Percentiles rank a stretch among this genome's conserved stretches.
Evolutionary conservation across 2,888 invertebrate species (phyloP).

Genomic region (Baronia brevicornis): DNA sequence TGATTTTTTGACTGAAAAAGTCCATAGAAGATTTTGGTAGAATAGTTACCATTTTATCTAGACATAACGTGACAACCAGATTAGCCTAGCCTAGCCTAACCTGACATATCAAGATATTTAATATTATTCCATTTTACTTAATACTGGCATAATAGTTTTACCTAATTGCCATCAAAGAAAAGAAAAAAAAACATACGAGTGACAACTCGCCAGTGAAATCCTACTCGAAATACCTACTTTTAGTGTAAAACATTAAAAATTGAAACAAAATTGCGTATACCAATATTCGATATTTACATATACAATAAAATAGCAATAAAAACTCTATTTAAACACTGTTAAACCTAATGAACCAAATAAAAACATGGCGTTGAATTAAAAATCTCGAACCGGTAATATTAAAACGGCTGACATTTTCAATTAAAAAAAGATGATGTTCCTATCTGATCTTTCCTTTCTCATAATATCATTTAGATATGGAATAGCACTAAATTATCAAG

Average conservation of each 20-base stretch:
- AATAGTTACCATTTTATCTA: too few species aligned
- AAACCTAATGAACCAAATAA: conserved; percentile 46
- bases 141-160: too few species aligned
- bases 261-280: conserved; percentile 7
- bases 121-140: too few species aligned
- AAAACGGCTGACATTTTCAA: conserved; percentile 63
- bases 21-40: too few species aligned
- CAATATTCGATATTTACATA: conserved; percentile 14
- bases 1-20: too few species aligned
- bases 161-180: too few species aligned
- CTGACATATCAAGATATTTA: too few species aligned
- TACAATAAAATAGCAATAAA: conserved; percentile 14
- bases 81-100: too few species aligned
- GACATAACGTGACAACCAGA: too few species aligned
- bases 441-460: conserved; percentile 30
- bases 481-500: too few species aligned
- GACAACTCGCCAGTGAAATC: conserved; percentile 2
- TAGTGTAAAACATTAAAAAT: background rate
- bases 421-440: too few species aligned
- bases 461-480: too few species aligned
- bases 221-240: conserved; percentile 2
- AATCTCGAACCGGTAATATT: conserved; percentile 52
- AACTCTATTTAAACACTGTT: conserved; percentile 22
- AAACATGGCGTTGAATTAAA: conserved; percentile 39
- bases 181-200: conserved; percentile 4